A percentile compares a stretch with the other conserved stretches of the same genome.
Evolutionary conservation across 2,113 vertebrate genomes (phyloP).

Genomic region (Petromus typicus): DNA sequence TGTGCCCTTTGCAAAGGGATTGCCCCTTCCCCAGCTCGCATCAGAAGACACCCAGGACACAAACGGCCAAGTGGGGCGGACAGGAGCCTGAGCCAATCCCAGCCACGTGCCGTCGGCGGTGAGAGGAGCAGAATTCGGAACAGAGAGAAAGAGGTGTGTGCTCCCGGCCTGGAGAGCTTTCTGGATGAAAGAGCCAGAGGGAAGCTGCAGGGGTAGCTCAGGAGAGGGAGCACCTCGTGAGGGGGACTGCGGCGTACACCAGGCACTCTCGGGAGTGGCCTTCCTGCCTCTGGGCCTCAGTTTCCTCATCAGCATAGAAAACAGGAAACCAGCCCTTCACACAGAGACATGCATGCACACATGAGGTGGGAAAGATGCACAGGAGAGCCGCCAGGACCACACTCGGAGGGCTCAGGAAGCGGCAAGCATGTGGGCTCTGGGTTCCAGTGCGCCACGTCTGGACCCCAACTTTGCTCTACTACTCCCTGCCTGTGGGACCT

Average conservation of each 20-base stretch:
- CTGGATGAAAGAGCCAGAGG: neutral
- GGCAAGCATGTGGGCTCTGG: slow-evolving; percentile 14
- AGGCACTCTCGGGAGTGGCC: neutral
- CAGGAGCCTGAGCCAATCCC: neutral
- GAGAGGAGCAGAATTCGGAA: neutral
- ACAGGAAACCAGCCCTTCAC: neutral
- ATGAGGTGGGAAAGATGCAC: neutral
- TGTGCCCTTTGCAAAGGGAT: neutral
- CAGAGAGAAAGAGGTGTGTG: neutral
- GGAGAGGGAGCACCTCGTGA: neutral
- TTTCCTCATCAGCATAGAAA: neutral
- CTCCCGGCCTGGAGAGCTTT: slow-evolving; percentile 26
- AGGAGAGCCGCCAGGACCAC: neutral
- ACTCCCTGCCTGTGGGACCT: neutral
- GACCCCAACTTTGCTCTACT: neutral
- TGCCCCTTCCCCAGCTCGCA: neutral
- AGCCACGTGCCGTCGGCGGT: neutral
- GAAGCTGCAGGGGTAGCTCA: neutral
- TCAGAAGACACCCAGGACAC: neutral
- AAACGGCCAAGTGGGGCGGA: neutral
- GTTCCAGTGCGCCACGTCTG: neutral
- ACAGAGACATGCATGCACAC: neutral
- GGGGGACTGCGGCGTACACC: neutral
- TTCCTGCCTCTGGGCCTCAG: neutral
- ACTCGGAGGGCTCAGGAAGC: neutral